Evolutionary conservation across 2,113 vertebrate species (phyloP).

Genomic region (Lampris incognitus): DNA sequence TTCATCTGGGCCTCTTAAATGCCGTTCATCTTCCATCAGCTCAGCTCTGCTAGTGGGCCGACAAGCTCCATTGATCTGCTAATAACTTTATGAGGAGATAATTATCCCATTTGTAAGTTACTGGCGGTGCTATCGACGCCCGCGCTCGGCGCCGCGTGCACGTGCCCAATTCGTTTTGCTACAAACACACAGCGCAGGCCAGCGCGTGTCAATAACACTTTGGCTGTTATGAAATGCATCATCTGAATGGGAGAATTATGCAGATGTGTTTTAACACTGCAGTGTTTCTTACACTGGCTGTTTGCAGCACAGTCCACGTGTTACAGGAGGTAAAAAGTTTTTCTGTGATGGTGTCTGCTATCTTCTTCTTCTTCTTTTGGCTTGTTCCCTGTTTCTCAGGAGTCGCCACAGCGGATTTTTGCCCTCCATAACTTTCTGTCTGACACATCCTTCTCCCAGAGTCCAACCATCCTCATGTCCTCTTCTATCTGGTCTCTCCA

Average conservation of each 20-base stretch:
- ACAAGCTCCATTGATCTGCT: conserved; percentile 72
- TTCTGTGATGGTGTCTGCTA: no score
- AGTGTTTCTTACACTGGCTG: not conserved
- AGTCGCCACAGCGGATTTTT: no score
- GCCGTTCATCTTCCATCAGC: conserved; percentile 60
- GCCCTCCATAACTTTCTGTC: no score
- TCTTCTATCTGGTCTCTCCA: no score
- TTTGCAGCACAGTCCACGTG: conserved; percentile 46
- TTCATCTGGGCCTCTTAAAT: conserved; percentile 4
- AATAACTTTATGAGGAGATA: conserved; percentile 77
- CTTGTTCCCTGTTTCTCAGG: no score
- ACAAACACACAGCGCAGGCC: conserved; percentile 65
- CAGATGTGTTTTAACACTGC: conserved; percentile 22
- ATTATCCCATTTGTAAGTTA: conserved; percentile 78
- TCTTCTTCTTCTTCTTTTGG: no score
- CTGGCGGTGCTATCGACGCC: conserved; percentile 65
- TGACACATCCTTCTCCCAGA: no score
- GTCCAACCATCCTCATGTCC: no score
- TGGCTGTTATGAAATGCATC: conserved; percentile 64
- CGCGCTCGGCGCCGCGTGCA: conserved; percentile 52
- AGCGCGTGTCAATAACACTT: conserved; percentile 60
- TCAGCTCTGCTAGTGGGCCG: conserved; percentile 48
- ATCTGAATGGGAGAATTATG: conserved; percentile 68
- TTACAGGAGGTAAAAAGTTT: no score
- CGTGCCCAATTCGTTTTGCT: conserved; percentile 69